Base-by-base conservation (phyloP, 2,113 vertebrate genomes). In the Tupaia chinensis region DNA sequence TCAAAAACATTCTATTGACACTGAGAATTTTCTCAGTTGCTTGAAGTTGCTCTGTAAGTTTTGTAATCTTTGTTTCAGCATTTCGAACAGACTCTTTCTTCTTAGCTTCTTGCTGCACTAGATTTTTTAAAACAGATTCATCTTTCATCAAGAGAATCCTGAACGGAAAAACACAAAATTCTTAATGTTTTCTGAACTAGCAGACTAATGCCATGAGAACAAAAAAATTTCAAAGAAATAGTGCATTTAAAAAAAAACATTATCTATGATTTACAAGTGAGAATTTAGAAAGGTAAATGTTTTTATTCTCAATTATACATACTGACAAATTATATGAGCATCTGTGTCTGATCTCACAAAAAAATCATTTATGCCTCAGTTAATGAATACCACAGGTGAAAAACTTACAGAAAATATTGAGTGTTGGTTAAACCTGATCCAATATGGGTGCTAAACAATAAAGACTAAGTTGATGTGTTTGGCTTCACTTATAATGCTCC, bases 111-210 rank as follows among this genome's bases (percentile, higher is more conserved):
- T 99, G 99, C 60, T 99, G 99, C 61, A 99, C 97, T 29, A 99
- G 98, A 87, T 99, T 99, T 95, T 99, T 99, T 92, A 99, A 98
- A 70, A 99, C 96, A 77, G 99, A 98, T 97, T 99, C 99, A 96
- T 99, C 99, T 96, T 99, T 99, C 98, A 99, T 97, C 96, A 99
- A 98, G 93, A 99, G 98, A 96, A 99, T 98, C 91, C 99, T 99
- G 96, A 93, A 97, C 92, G 66, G 0, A 91, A 80, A 98, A 94
- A 83, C 97, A 78, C 34, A 94, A 95, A 95, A 82, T 74, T 87
- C 32, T 87, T 79, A 95, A 83, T 95, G 11, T 58, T 84, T 93
- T 80, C 90, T 88, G 89, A 88, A 68, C 44, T 58, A 56, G 10
- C 17, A 19, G 16, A 74, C 6, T 80, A 23, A 80, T 3, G 93